Evolutionary conservation across 2,888 invertebrate species (phyloP).

Genomic region (Anarsia innoxiella): DNA sequence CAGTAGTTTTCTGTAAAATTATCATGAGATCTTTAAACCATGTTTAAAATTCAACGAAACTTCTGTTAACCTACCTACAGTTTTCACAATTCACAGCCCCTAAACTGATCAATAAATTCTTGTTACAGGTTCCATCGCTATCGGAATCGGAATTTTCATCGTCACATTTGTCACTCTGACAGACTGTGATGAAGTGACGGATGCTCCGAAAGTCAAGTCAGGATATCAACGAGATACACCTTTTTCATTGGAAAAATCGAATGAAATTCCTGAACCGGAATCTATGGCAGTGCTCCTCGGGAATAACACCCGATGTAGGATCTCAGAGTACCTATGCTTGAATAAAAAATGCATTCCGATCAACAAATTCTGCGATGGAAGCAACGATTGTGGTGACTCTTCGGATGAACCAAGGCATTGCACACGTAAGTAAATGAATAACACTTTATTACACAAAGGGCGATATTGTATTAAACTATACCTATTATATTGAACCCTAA

Average conservation of each 20-base stretch:
- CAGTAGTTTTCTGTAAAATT: no score
- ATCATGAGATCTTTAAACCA: no score
- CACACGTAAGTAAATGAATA: slow-evolving; percentile 90
- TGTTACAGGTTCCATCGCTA: slow-evolving; percentile 54
- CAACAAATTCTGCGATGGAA: slow-evolving; percentile 85
- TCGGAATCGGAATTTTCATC: slow-evolving; percentile 41
- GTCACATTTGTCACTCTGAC: slow-evolving; percentile 39
- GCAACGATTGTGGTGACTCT: slow-evolving; percentile 86
- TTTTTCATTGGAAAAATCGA: slow-evolving; percentile 19
- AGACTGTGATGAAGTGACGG: slow-evolving; percentile 50
- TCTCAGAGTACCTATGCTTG: slow-evolving; percentile 80
- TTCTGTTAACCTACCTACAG: neutral
- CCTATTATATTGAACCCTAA: no score
- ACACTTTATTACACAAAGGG: no score
- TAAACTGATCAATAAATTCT: no score
- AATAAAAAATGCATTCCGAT: slow-evolving; percentile 80
- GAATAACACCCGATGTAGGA: slow-evolving; percentile 74
- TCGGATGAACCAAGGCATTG: slow-evolving; percentile 88
- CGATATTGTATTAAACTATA: no score
- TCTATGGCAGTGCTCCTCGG: slow-evolving; percentile 57
- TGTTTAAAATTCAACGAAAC: no score
- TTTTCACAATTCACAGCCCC: no score
- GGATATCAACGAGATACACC: slow-evolving; percentile 32
- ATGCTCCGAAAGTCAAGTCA: slow-evolving; percentile 25
- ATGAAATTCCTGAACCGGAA: slow-evolving; percentile 54